Percentiles rank a stretch among this genome's conserved stretches.
Evolutionary conservation across 1,140 invertebrate genomes (phyloP).

Genomic region (Elysia chlorotica): DNA sequence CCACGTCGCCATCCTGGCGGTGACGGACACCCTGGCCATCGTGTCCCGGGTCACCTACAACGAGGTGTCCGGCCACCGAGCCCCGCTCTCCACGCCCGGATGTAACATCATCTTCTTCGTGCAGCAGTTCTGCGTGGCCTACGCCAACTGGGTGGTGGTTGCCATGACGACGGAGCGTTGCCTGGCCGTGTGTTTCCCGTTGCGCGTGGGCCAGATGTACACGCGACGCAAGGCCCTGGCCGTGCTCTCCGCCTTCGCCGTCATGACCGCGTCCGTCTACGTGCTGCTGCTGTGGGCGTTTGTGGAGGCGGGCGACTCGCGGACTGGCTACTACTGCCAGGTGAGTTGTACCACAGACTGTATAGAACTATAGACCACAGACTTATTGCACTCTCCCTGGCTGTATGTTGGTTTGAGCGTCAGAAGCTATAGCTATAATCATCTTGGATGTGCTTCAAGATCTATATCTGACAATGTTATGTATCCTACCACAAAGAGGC

Average conservation of each 20-base stretch:
- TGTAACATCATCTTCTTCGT: conserved; percentile 35
- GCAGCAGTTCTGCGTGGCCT: conserved; percentile 38
- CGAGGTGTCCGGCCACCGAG: conserved; percentile 25
- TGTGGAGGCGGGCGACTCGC: conserved; percentile 23
- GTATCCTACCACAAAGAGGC: too few relatives aligned
- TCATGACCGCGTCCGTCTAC: conserved; percentile 29
- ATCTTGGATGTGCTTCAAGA: too few relatives aligned
- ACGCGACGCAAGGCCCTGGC: conserved; percentile 31
- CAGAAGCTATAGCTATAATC: too few relatives aligned
- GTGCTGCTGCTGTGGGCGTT: conserved; percentile 32
- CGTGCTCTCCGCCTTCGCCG: conserved; percentile 28
- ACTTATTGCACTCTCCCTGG: too few relatives aligned
- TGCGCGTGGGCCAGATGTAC: conserved; percentile 42
- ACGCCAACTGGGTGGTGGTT: conserved; percentile 51
- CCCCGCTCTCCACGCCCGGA: conserved; percentile 26
- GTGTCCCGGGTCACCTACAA: conserved; percentile 34
- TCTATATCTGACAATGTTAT: too few relatives aligned
- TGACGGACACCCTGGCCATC: conserved; percentile 30
- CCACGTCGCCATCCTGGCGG: conserved; percentile 35
- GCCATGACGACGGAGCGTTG: conserved; percentile 50
- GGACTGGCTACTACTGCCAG: conserved; percentile 26
- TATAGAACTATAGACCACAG: too few relatives aligned
- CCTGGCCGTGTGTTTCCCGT: conserved; percentile 48
- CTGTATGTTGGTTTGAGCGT: too few relatives aligned
- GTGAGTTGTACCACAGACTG: too few relatives aligned